phyloP scores from a whole-genome alignment of 2,888 invertebrate species.

The Synergus laeviventris region DNA sequence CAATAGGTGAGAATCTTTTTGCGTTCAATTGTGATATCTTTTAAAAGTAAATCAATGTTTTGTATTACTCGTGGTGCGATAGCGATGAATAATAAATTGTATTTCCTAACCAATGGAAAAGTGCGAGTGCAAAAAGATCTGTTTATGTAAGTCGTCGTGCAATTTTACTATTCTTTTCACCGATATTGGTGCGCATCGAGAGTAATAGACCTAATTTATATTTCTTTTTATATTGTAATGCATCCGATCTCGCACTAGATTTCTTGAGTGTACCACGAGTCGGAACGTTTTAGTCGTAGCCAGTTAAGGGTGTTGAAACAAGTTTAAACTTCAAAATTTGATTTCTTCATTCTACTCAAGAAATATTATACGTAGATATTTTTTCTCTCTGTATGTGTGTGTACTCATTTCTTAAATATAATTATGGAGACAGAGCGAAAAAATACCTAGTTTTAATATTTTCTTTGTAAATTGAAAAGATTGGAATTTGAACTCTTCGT shows the following conservation, averaged over 20 bases:
- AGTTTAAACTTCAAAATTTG: too few relatives aligned
- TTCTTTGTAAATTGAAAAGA: too few relatives aligned
- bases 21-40: conserved; percentile 39
- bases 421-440: too few relatives aligned
- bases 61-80: conserved; percentile 12
- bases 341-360: too few relatives aligned
- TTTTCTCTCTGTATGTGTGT: too few relatives aligned
- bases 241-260: background rate
- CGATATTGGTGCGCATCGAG: conserved; percentile 14
- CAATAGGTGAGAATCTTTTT: conserved; percentile 17
- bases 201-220: conserved; percentile 19
- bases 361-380: too few relatives aligned
- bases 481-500: too few relatives aligned
- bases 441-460: background rate
- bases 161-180: conserved; percentile 17
- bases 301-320: background rate
- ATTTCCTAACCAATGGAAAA: background rate
- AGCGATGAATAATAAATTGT: background rate
- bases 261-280: conserved; percentile 17
- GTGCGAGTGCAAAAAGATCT: conserved; percentile 11
- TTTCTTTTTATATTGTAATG: conserved; percentile 14
- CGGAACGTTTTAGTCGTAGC: conserved; percentile 28
- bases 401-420: too few relatives aligned
- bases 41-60: conserved; percentile 31
- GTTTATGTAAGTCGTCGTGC: conserved; percentile 5